Percentiles rank a stretch among this genome's conserved stretches.
phyloP scores from a whole-genome alignment of 1,140 invertebrate species.

The Maniola jurtina region DNA sequence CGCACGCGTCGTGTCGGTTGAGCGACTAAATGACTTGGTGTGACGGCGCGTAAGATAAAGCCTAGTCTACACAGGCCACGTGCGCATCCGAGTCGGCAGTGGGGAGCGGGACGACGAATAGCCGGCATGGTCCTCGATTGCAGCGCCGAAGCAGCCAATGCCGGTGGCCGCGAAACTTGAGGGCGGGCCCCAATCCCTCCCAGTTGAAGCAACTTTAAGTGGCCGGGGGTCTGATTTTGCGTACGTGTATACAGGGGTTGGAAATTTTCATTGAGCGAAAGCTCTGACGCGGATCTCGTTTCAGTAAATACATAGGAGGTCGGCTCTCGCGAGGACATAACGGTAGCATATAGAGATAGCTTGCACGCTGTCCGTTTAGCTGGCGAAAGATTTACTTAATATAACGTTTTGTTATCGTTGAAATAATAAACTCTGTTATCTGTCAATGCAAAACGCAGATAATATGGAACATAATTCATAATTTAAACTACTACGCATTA shows the following conservation, averaged over 20 bases:
- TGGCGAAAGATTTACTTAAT: neutral
- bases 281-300: constrained; percentile 16
- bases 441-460: too few species aligned
- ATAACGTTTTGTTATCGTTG: neutral
- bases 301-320: neutral
- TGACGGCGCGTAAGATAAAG: constrained; percentile 71
- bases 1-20: constrained; percentile 62
- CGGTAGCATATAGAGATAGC: neutral
- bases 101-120: constrained; percentile 56
- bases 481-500: neutral
- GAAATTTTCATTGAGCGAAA: constrained; percentile 37
- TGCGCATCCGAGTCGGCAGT: constrained; percentile 46
- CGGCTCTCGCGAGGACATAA: neutral
- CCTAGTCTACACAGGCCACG: constrained; percentile 54
- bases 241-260: constrained; percentile 49
- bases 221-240: constrained; percentile 37
- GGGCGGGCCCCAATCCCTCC: constrained; percentile 54
- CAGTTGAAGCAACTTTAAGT: constrained; percentile 40
- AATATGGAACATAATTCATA: too few species aligned
- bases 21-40: constrained; percentile 70
- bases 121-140: constrained; percentile 45
- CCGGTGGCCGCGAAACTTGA: constrained; percentile 40
- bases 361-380: too few species aligned
- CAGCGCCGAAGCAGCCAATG: constrained; percentile 47
- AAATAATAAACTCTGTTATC: neutral